Evolutionary conservation across 2,888 invertebrate species (phyloP), one percentile per base, ranked within the genome.

Genomic region (Dryobotodes eremita): DNA sequence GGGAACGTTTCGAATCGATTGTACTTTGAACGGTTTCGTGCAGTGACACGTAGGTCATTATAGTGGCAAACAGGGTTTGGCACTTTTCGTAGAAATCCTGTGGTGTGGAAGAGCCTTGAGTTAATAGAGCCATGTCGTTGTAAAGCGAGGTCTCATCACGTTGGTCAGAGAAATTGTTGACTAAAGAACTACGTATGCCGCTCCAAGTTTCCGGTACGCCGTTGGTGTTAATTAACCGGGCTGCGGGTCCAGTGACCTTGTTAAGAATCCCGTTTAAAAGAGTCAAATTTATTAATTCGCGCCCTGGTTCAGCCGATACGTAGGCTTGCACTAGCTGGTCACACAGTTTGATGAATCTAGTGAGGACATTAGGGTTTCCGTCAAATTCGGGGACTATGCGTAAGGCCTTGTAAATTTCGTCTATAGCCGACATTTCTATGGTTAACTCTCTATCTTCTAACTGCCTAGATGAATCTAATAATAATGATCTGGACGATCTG

Each of bases 221-320:
- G 26, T 89, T 88, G 0, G 89, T 77, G 57, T 89, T 89, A 36
- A 90, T 88, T 13, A 79, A 62, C 2, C 89, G 62, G 15, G 88
- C 86, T 0, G 89, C 89, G n/a, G 88, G 69, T 1, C 89, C 89
- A 0, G 85, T 83, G 1, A 88, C 69, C 59, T 87, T 73, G 57
- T 79, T 79, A 31, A 79, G 65, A n/a, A 76, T 76, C 10, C 79
- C 82, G 31, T 79, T 79, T 15, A 73, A 31, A n/a, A 79, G 53
- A 4, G 61, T n/a, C 36, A 74, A 71, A 26, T 86, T 85, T 0
- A 13, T 26, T 36, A 83, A 57, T 55, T 81, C 71, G 7, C 70
- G 15, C 5, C 75, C 79, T 57, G 57, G 57, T 1, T 71, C 68
- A 13, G 65, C 71, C 0, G 66, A 42, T 31, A 77, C 26, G 64